These are phyloP conservation scores for Micromussa lordhowensis DNA, from an alignment of 92 coral and sea anemone species.

Conservation along the genomic window DNA sequence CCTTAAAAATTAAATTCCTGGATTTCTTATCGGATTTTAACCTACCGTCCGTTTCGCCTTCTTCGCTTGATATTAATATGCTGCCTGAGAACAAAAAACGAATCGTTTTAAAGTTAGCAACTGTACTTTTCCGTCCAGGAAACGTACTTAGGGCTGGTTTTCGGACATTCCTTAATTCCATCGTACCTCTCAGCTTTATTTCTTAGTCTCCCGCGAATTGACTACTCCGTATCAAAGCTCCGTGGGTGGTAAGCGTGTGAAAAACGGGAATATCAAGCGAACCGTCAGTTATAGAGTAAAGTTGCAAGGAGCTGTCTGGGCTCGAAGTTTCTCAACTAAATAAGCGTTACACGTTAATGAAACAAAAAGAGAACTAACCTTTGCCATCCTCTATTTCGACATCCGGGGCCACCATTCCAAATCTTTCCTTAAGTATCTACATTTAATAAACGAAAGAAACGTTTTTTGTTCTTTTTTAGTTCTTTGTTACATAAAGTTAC, in stretches of 20 bases:
- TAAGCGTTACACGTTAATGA: background rate
- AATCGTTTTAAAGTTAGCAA: background rate
- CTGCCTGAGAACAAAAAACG: constrained; percentile 66
- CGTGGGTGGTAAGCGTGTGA: background rate
- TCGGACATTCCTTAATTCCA: too few relatives aligned
- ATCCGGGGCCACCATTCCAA: constrained; percentile 98
- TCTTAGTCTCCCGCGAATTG: background rate
- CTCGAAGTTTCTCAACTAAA: background rate
- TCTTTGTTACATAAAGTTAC: background rate
- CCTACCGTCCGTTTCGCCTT: constrained; percentile 95
- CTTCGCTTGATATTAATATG: constrained; percentile 96
- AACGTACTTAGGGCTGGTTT: background rate
- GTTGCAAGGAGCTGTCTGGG: background rate
- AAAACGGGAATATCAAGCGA: background rate
- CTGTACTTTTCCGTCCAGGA: background rate
- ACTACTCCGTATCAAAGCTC: background rate
- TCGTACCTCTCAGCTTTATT: background rate
- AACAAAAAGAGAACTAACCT: constrained; percentile 48
- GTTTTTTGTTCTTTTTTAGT: too few relatives aligned
- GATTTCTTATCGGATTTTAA: too few relatives aligned
- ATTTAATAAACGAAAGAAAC: background rate
- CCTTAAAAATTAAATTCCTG: too few relatives aligned
- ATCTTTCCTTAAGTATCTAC: constrained; percentile 87
- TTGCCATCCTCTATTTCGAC: constrained; percentile 98
- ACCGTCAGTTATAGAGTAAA: background rate